A percentile compares a stretch with the other conserved stretches of the same genome.
phyloP scores from a whole-genome alignment of 2,888 invertebrate species.

The Meiosimyza decipiens region DNA sequence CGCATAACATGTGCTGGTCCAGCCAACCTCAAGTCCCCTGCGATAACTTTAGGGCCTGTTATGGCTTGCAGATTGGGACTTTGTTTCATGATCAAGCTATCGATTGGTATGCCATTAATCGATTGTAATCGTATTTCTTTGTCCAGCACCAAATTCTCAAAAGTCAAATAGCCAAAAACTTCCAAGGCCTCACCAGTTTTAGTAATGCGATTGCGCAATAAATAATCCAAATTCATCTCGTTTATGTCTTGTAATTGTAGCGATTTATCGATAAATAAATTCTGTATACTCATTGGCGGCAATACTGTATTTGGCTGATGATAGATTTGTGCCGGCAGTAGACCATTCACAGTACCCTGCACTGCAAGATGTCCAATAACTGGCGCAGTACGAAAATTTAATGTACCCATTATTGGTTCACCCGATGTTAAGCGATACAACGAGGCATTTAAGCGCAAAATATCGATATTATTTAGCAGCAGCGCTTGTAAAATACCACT shows the following conservation, averaged over 20 bases:
- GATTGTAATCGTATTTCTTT: slow-evolving; percentile 50
- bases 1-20: slow-evolving; percentile 57
- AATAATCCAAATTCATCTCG: slow-evolving; percentile 54
- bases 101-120: slow-evolving; percentile 56
- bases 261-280: slow-evolving; percentile 44
- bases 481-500: slow-evolving; percentile 32
- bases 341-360: slow-evolving; percentile 52
- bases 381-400: slow-evolving; percentile 50
- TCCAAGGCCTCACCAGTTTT: slow-evolving; percentile 53
- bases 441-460: slow-evolving; percentile 55
- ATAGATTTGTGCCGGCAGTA: slow-evolving; percentile 45
- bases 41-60: slow-evolving; percentile 52
- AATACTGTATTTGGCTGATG: slow-evolving; percentile 37
- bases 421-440: slow-evolving; percentile 55
- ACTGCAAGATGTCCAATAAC: slow-evolving; percentile 46
- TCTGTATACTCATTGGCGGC: slow-evolving; percentile 48
- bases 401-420: slow-evolving; percentile 46
- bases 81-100: slow-evolving; percentile 52
- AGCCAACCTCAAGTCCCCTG: slow-evolving; percentile 49
- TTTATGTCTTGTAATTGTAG: slow-evolving; percentile 53
- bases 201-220: slow-evolving; percentile 57
- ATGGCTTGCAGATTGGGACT: slow-evolving; percentile 53
- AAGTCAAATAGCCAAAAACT: slow-evolving; percentile 56
- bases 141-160: slow-evolving; percentile 55
- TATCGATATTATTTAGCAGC: slow-evolving; percentile 53